A percentile compares a stretch with the other conserved stretches of the same genome.
Evolutionary conservation across 1,140 invertebrate genomes (phyloP).

Genomic region (Doryteuthis pealeii): DNA sequence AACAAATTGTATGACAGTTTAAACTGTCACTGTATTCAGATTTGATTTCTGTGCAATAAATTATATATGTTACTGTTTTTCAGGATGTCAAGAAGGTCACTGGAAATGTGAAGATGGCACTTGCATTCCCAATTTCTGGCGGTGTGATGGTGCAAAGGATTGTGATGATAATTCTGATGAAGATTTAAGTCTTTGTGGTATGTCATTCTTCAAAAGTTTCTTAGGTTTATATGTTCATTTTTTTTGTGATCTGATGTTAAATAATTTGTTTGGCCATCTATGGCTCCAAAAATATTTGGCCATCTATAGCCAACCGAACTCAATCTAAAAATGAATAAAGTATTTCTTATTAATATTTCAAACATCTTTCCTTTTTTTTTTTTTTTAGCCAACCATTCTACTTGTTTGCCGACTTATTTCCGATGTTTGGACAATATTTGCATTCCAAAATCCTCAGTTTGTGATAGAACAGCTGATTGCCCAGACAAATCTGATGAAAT

Average conservation of each 20-base stretch:
- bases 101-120: conserved; percentile 25
- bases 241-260: too few species aligned
- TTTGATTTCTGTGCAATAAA: too few species aligned
- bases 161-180: conserved; percentile 40
- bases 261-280: too few species aligned
- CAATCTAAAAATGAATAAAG: too few species aligned
- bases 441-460: conserved; percentile 68
- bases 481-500: conserved; percentile 94
- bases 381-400: conserved; percentile 26
- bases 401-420: conserved; percentile 61
- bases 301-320: too few species aligned
- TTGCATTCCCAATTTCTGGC: conserved; percentile 32
- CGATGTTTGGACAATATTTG: conserved; percentile 55
- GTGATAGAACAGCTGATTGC: conserved; percentile 93
- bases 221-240: too few species aligned
- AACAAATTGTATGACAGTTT: too few species aligned
- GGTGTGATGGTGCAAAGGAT: conserved; percentile 40
- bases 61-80: too few species aligned
- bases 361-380: neutral
- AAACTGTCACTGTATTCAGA: too few species aligned
- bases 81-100: neutral
- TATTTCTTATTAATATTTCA: too few species aligned
- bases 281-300: too few species aligned
- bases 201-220: neutral
- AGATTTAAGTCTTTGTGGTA: neutral